Percentiles rank a stretch among this genome's conserved stretches.
Evolutionary conservation across 2,888 invertebrate species (phyloP).

Genomic region (Ganaspis brasiliensis): DNA sequence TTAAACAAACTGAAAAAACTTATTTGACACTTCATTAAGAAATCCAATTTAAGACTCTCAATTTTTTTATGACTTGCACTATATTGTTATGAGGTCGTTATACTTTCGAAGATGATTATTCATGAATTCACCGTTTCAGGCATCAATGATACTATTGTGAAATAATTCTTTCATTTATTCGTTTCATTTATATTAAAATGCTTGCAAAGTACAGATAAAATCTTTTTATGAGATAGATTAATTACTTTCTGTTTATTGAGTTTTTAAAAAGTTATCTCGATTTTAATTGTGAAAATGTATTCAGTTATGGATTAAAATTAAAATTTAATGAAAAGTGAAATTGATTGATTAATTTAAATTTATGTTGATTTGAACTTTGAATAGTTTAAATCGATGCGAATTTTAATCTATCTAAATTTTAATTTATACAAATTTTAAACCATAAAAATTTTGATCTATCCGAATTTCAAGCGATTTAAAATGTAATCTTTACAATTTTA

Average conservation of each 20-base stretch:
- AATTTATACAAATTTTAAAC: too few species aligned
- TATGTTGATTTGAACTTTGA: too few species aligned
- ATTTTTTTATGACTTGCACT: constrained; percentile 17
- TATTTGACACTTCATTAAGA: constrained; percentile 17
- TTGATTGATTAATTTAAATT: neutral
- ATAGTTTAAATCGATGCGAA: too few species aligned
- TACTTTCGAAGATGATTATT: constrained; percentile 13
- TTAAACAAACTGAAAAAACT: constrained; percentile 2
- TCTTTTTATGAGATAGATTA: neutral
- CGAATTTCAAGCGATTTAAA: too few species aligned
- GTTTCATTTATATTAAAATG: constrained; percentile 1
- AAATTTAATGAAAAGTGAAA: too few species aligned
- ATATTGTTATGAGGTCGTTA: constrained; percentile 7
- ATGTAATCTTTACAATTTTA: too few species aligned
- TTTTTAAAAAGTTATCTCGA: neutral
- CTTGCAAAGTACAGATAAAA: neutral
- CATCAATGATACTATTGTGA: constrained; percentile 27
- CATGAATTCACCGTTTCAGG: constrained; percentile 19
- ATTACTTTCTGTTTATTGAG: neutral
- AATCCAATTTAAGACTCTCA: constrained; percentile 16
- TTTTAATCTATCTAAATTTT: too few species aligned
- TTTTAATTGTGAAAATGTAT: too few species aligned
- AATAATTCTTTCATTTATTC: neutral
- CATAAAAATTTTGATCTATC: too few species aligned
- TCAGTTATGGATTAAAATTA: too few species aligned